A percentile compares a stretch with the other conserved stretches of the same genome.
These are phyloP conservation scores for Oxytorus armatus DNA, from an alignment of 2,888 invertebrate species.

Conservation along the genomic window DNA sequence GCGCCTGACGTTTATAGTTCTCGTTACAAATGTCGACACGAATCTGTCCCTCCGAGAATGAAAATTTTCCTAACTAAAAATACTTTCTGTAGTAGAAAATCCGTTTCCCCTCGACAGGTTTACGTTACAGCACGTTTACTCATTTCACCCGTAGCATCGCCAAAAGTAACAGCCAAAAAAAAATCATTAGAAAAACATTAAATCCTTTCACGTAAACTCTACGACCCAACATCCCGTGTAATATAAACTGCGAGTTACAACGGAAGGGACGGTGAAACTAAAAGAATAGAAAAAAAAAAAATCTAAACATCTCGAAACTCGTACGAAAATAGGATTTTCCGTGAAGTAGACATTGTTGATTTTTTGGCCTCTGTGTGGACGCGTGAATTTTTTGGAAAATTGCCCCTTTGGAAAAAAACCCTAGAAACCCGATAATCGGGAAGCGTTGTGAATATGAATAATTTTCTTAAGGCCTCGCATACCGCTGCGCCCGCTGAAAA, in stretches of 20 bases:
- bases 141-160: slow-evolving; percentile 31
- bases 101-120: slow-evolving; percentile 7
- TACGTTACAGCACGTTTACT: slow-evolving; percentile 24
- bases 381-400: too few relatives aligned
- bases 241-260: not conserved
- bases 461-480: too few relatives aligned
- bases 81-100: slow-evolving; percentile 5
- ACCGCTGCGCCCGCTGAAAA: too few relatives aligned
- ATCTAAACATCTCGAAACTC: not conserved
- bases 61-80: slow-evolving; percentile 29
- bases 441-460: too few relatives aligned
- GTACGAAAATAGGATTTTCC: not conserved
- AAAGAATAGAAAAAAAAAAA: too few relatives aligned
- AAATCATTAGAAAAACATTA: slow-evolving; percentile 33
- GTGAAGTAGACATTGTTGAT: too few relatives aligned
- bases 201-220: slow-evolving; percentile 37
- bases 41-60: too few relatives aligned
- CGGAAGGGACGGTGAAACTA: not conserved
- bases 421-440: too few relatives aligned
- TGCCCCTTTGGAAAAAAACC: too few relatives aligned
- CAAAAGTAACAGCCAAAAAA: slow-evolving; percentile 2
- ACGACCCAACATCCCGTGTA: slow-evolving; percentile 1
- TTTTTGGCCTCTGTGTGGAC: too few relatives aligned
- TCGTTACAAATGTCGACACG: too few relatives aligned
- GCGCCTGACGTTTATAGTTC: too few relatives aligned